Evolutionary conservation across 2,888 invertebrate genomes (phyloP).

Genomic region (Piscicola geometra): DNA sequence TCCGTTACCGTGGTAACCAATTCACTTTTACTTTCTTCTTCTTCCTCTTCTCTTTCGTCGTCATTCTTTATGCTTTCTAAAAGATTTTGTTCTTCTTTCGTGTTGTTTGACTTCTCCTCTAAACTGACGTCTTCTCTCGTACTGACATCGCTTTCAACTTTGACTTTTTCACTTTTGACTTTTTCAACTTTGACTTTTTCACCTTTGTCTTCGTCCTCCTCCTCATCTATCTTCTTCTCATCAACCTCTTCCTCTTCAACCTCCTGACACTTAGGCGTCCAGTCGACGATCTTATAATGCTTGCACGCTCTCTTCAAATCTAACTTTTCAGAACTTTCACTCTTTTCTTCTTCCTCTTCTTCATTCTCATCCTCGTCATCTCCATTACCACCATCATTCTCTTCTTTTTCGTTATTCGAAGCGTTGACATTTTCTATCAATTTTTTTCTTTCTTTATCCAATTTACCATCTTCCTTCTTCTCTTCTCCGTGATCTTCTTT

Average conservation of each 20-base stretch:
- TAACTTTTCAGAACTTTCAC: background rate
- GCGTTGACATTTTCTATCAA: background rate
- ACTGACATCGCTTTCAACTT: too few species aligned
- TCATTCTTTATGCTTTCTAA: background rate
- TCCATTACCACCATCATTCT: background rate
- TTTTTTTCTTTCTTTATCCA: background rate
- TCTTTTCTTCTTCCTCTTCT: background rate
- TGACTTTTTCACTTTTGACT: too few species aligned
- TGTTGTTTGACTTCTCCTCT: too few species aligned
- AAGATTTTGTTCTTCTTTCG: background rate
- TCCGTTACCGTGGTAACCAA: background rate
- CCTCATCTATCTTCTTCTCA: background rate
- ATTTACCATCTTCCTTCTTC: background rate
- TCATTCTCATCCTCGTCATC: background rate
- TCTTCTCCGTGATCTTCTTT: background rate
- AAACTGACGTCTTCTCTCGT: too few species aligned
- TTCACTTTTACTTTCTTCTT: slow-evolving; percentile 8
- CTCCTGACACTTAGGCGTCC: background rate
- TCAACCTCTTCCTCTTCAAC: background rate
- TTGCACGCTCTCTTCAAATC: background rate
- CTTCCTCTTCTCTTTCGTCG: slow-evolving; percentile 8
- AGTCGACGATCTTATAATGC: background rate
- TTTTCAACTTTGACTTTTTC: background rate
- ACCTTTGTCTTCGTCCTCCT: background rate
- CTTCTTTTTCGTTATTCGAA: background rate